Base-by-base conservation (phyloP, 2,797 vertebrate genomes). In the Crypturellus tataupa region DNA sequence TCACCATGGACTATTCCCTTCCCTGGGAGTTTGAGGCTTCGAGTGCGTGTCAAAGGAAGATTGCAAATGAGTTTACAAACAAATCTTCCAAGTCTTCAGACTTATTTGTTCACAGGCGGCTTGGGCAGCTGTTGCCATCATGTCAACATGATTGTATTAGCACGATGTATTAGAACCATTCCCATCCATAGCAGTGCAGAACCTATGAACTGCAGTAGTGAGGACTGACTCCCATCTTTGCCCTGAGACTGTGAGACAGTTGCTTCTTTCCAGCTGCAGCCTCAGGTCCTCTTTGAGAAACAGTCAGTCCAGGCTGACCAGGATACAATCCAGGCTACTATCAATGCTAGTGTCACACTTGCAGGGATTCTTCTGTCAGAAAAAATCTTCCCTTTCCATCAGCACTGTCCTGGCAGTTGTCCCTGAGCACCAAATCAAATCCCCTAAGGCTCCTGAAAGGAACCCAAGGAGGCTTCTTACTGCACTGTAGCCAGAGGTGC, bases 351-450 rank as follows among this genome's bases (percentile, higher is more conserved):
- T 49, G 65, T 59, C 82, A 78, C 55, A 12, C 40, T 25, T 60
- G 53, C 33, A 62, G 44, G 2, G 44, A 53, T 80, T 71, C 21
- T 80, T 24, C 69, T 56, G 76, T 62, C n/a, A 64, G 53, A 69
- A 76, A 76, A n/a, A 88, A 20, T 58, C 42, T 42, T 71, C 29
- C 69, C 77, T 47, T 85, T 44, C 46, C 56, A 67, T 69, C 69
- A 68, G 82, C 44, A 37, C 33, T 71, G 13, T 60, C 70, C 62
- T 63, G 47, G 31, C 71, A 65, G 35, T 58, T 78, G 47, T 14
- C 17, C n/a, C 35, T 51, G 29, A 70, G 60, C 18, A 47, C n/a
- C 65, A 87, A 68, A 53, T 20, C 39, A 42, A 42, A 24, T n/a
- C 37, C 51, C 31, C 23, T n/a, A 31, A 24, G 29, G 29, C 31